These are phyloP conservation scores for Lasioglossum morio DNA, from an alignment of 2,888 invertebrate species.

Conservation along the genomic window DNA sequence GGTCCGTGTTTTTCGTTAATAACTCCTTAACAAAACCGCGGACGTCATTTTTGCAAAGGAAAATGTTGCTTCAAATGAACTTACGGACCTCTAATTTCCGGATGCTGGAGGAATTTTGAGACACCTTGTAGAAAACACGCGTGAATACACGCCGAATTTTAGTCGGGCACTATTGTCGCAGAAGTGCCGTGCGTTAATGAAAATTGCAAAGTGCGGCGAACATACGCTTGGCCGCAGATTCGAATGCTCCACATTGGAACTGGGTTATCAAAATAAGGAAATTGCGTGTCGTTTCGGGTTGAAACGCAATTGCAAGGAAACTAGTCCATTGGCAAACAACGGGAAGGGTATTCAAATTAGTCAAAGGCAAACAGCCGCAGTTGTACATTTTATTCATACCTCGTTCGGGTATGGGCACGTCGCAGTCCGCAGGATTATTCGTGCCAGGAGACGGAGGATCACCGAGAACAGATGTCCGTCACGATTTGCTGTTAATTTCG, in stretches of 20 bases:
- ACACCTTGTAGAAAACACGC: neutral
- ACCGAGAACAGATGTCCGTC: slow-evolving; percentile 41
- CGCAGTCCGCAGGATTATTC: slow-evolving; percentile 29
- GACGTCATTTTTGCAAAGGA: too few relatives aligned
- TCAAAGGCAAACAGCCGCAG: slow-evolving; percentile 7
- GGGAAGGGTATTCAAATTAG: slow-evolving; percentile 20
- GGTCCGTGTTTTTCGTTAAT: too few relatives aligned
- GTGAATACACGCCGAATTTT: neutral
- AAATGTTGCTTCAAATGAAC: too few relatives aligned
- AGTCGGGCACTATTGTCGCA: neutral
- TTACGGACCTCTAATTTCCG: too few relatives aligned
- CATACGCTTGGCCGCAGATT: neutral
- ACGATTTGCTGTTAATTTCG: slow-evolving; percentile 60
- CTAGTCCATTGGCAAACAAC: slow-evolving; percentile 11
- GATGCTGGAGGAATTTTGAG: too few relatives aligned
- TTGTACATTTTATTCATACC: slow-evolving; percentile 23
- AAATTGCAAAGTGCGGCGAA: neutral
- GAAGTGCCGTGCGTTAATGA: neutral
- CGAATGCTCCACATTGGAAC: neutral
- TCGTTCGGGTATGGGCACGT: neutral
- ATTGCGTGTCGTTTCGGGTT: neutral
- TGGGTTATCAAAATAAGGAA: neutral
- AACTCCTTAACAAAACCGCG: too few relatives aligned
- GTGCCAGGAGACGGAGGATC: slow-evolving; percentile 4
- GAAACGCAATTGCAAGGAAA: neutral